Conservation (phyloP, 2,888 invertebrate species). For the Hecatera dysodea region DNA sequence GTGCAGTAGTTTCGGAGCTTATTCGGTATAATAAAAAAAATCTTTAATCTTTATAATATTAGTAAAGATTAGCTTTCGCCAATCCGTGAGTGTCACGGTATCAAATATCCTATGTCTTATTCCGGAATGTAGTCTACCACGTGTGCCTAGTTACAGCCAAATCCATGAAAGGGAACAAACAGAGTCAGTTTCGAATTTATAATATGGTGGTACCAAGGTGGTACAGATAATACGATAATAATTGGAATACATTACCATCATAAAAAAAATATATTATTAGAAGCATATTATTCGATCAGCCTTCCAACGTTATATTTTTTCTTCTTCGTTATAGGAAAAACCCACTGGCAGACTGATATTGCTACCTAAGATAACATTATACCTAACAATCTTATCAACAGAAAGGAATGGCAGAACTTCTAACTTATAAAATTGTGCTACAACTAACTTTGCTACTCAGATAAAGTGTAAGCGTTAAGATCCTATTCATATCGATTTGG, state of each 20-base stretch:
- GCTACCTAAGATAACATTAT: not conserved
- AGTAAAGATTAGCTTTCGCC: too few relatives aligned
- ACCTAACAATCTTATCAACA: not conserved
- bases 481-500: constrained; percentile 5
- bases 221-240: not conserved
- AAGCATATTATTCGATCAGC: not conserved
- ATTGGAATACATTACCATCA: not conserved
- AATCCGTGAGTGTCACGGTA: too few relatives aligned
- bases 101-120: too few relatives aligned
- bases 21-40: too few relatives aligned
- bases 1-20: too few relatives aligned
- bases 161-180: too few relatives aligned
- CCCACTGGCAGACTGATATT: not conserved
- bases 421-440: not conserved
- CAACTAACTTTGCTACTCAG: constrained; percentile 8
- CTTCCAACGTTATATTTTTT: not conserved
- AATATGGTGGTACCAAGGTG: too few relatives aligned
- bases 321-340: not conserved
- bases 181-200: too few relatives aligned
- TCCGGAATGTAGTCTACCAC: too few relatives aligned
- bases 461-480: constrained; percentile 12
- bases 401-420: not conserved
- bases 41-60: too few relatives aligned
- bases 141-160: too few relatives aligned
- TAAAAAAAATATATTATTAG: not conserved